phyloP scores from a whole-genome alignment of 2,113 vertebrate genomes.

The Piliocolobus tephrosceles region DNA sequence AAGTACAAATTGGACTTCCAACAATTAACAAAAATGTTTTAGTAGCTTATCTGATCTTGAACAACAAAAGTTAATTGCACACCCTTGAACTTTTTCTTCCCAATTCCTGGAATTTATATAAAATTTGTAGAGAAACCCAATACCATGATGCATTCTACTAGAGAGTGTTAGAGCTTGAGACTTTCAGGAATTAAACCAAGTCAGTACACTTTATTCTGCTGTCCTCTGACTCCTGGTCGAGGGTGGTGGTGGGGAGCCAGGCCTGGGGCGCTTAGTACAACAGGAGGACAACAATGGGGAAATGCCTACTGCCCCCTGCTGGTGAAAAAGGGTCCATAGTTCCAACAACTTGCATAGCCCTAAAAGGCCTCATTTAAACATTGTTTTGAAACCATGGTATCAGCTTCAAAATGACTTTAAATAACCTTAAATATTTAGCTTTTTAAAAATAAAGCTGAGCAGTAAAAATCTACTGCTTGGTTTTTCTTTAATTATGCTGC shows the following conservation, averaged over 20 bases:
- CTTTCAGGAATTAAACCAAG: not conserved
- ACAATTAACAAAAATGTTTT: not conserved
- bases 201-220: not conserved
- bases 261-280: not conserved
- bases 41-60: conserved; percentile 10
- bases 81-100: not conserved
- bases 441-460: not conserved
- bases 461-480: not conserved
- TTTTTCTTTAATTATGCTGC: not conserved
- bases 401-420: not conserved
- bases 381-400: not conserved
- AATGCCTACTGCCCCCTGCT: conserved; percentile 58
- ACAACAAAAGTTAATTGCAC: not conserved
- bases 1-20: conserved; percentile 10
- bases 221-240: not conserved
- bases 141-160: not conserved
- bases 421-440: not conserved
- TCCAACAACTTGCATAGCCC: not conserved
- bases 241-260: not conserved
- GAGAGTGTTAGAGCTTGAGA: not conserved
- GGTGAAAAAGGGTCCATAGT: not conserved
- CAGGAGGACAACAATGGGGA: not conserved
- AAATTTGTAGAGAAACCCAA: not conserved
- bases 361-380: not conserved
- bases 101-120: conserved; percentile 21